Evolutionary conservation across 1,140 invertebrate species (phyloP), one percentile per base, ranked within the genome.

Genomic region (Oreohelix idahoensis): DNA sequence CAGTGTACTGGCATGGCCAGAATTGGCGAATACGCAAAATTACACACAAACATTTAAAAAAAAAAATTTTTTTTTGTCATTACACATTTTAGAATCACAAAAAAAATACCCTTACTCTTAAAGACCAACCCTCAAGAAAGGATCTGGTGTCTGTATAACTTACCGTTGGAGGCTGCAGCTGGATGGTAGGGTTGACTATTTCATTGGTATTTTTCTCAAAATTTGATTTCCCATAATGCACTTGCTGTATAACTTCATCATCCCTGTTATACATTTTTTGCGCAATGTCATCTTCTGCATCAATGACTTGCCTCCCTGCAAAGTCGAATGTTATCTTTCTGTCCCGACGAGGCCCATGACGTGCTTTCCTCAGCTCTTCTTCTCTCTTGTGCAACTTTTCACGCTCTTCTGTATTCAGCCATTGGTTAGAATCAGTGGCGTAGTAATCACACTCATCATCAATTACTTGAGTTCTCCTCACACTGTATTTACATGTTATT

Each of bases 381-480:
- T 96, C 95, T 32, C 95, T 94, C 86, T 95, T 94, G 81, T 95
- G 93, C 69, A 96, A 93, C 81, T 94, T 94, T 53, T 95, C 94
- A 86, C 95, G 94, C 89, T 98, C 95, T 20, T 94, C 92, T 23
- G 95, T 93, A 69, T 94, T 95, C 5, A 97, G 91, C 97, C 97
- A 98, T 35, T 95, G 95, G 84, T 93, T 93, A 20, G 95, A 96
- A 90, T 95, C 95, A 11, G 95, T 93, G 85, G 95, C 95, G 93
- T 97, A 99, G 92, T 99, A 99, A 92, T 99, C 98, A 85, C 95
- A 95, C 90, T 99, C 96, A 92, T 99, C 98, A 92, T 99, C 98
- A 84, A 98, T 98, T 2, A 99, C 97, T 89, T 95, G 95, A 0
- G 97, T 98, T 84, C 97, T 94, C 82, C 95, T 94, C 86, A 96